Evolutionary conservation across 2,888 invertebrate species (phyloP).

Genomic region (Galerucella pusilla): DNA sequence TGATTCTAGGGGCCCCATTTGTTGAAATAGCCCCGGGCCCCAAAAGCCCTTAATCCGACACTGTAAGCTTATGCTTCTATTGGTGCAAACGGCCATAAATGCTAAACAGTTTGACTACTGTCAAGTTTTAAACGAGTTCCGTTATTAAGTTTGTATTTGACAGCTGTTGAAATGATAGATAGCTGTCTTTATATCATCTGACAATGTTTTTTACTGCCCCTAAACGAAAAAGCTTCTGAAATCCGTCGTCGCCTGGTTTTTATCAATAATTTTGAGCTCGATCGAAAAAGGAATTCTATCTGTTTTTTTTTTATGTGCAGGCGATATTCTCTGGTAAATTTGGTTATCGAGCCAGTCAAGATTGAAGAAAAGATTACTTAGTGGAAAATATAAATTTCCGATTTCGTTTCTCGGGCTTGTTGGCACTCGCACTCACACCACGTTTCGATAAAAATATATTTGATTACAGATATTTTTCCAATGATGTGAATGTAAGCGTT

Average conservation of each 20-base stretch:
- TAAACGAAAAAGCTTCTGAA: background rate
- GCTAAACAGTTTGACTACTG: too few relatives aligned
- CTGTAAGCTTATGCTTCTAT: too few relatives aligned
- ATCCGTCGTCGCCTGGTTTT: background rate
- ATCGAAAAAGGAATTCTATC: conserved; percentile 25
- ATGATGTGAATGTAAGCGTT: conserved; percentile 12
- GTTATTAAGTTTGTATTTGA: too few relatives aligned
- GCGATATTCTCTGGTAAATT: conserved; percentile 30
- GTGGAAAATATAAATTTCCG: conserved; percentile 38
- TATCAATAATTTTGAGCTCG: conserved; percentile 21
- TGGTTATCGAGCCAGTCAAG: conserved; percentile 36
- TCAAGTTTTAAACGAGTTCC: too few relatives aligned
- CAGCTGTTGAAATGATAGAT: too few relatives aligned
- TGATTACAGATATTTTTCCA: conserved; percentile 34
- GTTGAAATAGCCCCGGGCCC: too few relatives aligned
- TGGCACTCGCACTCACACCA: conserved; percentile 32
- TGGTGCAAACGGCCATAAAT: too few relatives aligned
- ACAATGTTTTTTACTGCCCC: background rate
- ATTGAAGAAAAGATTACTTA: conserved; percentile 33
- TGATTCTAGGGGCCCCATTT: too few relatives aligned
- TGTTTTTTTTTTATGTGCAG: conserved; percentile 24
- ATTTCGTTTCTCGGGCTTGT: conserved; percentile 22
- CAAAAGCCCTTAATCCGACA: too few relatives aligned
- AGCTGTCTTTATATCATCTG: too few relatives aligned
- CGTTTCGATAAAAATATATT: conserved; percentile 29